These are phyloP conservation scores for Drosophila subsilvestris DNA, from an alignment of 2,888 invertebrate species.

Conservation along the genomic window DNA sequence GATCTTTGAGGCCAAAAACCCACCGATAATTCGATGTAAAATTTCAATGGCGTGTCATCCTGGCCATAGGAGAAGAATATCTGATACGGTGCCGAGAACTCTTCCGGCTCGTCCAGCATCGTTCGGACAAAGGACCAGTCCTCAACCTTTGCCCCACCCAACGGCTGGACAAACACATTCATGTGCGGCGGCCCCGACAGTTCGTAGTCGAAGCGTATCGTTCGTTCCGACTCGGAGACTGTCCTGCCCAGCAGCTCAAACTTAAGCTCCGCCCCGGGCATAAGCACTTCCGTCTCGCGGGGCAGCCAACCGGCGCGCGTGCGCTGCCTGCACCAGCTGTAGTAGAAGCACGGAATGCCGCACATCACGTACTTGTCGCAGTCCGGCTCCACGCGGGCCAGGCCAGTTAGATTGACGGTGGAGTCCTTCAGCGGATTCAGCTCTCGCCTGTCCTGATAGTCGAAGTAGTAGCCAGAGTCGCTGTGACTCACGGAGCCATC, in stretches of 20 bases:
- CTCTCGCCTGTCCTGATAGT: slow-evolving; percentile 83
- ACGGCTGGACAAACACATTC: slow-evolving; percentile 73
- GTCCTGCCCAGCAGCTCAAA: slow-evolving; percentile 62
- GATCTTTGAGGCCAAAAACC: neutral
- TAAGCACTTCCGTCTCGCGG: slow-evolving; percentile 43
- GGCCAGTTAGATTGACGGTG: slow-evolving; percentile 58
- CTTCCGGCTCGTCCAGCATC: slow-evolving; percentile 57
- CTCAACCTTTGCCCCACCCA: slow-evolving; percentile 57
- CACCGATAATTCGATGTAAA: slow-evolving; percentile 69
- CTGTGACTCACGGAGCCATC: slow-evolving; percentile 73
- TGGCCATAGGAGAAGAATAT: slow-evolving; percentile 71
- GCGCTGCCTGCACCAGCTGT: slow-evolving; percentile 54
- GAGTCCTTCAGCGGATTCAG: slow-evolving; percentile 51
- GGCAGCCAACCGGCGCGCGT: slow-evolving; percentile 69
- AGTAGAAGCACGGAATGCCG: slow-evolving; percentile 76
- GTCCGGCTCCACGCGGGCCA: slow-evolving; percentile 53
- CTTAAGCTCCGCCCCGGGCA: slow-evolving; percentile 57
- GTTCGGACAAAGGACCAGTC: slow-evolving; percentile 75
- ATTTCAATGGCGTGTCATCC: slow-evolving; percentile 63
- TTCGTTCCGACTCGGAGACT: slow-evolving; percentile 23
- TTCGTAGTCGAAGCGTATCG: slow-evolving; percentile 62
- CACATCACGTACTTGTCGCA: slow-evolving; percentile 75
- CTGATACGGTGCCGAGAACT: slow-evolving; percentile 68
- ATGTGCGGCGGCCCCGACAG: slow-evolving; percentile 73
- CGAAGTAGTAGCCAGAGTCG: slow-evolving; percentile 84